A percentile compares a stretch with the other conserved stretches of the same genome.
phyloP scores from a whole-genome alignment of 2,888 invertebrate species.

The Aspidapion aeneum region DNA sequence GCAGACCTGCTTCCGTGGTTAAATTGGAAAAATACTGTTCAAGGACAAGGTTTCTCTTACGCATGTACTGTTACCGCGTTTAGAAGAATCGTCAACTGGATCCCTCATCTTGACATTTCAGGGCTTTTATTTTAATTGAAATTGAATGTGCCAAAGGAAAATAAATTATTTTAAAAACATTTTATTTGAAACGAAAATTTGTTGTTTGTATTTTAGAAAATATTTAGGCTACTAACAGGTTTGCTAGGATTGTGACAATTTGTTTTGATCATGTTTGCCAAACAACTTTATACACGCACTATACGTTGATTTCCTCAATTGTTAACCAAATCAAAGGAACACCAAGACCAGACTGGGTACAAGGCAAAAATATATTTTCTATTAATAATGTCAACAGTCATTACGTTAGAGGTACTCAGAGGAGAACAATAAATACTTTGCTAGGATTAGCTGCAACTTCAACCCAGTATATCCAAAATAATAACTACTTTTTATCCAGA shows the following conservation, averaged over 20 bases:
- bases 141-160: too few species aligned
- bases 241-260: slow-evolving; percentile 51
- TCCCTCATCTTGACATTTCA: slow-evolving; percentile 53
- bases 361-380: slow-evolving; percentile 50
- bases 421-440: slow-evolving; percentile 35
- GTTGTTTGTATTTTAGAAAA: too few species aligned
- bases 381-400: slow-evolving; percentile 39
- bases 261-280: slow-evolving; percentile 53
- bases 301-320: slow-evolving; percentile 49
- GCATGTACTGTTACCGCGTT: slow-evolving; percentile 55
- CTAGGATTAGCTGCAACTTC: slow-evolving; percentile 31
- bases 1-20: slow-evolving; percentile 60
- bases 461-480: slow-evolving; percentile 49
- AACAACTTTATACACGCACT: slow-evolving; percentile 54
- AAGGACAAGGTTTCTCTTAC: too few species aligned
- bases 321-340: slow-evolving; percentile 51
- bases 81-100: slow-evolving; percentile 50
- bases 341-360: slow-evolving; percentile 48
- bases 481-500: slow-evolving; percentile 50
- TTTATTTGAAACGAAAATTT: too few species aligned
- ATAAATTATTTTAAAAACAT: too few species aligned
- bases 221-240: slow-evolving; percentile 42
- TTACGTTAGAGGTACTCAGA: slow-evolving; percentile 38
- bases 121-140: slow-evolving; percentile 30
- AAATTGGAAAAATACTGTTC: slow-evolving; percentile 51